These are phyloP conservation scores for Adrianichthys oophorus DNA, from an alignment of 2,797 vertebrate species.

Conservation along the genomic window DNA sequence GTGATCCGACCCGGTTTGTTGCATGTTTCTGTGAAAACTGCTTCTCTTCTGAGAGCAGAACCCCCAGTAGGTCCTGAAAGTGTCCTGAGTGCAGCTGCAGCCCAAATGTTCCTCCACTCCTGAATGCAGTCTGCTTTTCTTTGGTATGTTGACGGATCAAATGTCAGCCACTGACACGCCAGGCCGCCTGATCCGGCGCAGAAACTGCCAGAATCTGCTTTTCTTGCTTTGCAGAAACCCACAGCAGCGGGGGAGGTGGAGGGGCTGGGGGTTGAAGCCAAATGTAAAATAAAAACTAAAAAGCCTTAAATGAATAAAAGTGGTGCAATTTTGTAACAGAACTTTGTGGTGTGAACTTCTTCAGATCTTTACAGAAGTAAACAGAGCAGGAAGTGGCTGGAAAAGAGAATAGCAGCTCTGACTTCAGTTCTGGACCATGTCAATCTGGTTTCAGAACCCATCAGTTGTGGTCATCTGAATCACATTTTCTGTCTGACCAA, in stretches of 20 bases:
- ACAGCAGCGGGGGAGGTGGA: constrained; percentile 29
- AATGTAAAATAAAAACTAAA: constrained; percentile 76
- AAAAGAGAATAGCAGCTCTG: too few species aligned
- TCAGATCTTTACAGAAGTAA: constrained; percentile 5
- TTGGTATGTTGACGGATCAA: constrained; percentile 66
- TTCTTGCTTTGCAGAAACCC: constrained; percentile 46
- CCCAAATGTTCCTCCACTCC: constrained; percentile 23
- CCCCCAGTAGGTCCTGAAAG: neutral
- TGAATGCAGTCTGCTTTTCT: constrained; percentile 49
- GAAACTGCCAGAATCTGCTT: constrained; percentile 42
- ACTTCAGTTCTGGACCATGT: too few species aligned
- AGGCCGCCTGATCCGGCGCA: constrained; percentile 5
- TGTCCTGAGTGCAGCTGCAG: constrained; percentile 39
- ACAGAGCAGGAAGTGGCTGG: too few species aligned
- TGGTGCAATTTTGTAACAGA: constrained; percentile 76
- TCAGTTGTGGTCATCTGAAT: too few species aligned
- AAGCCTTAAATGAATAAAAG: constrained; percentile 79
- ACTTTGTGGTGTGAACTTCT: constrained; percentile 33
- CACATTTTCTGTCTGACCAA: too few species aligned
- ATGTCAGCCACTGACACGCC: constrained; percentile 38
- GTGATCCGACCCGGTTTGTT: neutral
- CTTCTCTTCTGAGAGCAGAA: too few species aligned
- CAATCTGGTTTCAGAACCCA: too few species aligned
- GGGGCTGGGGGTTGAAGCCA: constrained; percentile 43
- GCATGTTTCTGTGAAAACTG: too few species aligned